These are phyloP conservation scores for Eurytoma californica DNA, from an alignment of 2,888 invertebrate genomes.

Conservation along the genomic window DNA sequence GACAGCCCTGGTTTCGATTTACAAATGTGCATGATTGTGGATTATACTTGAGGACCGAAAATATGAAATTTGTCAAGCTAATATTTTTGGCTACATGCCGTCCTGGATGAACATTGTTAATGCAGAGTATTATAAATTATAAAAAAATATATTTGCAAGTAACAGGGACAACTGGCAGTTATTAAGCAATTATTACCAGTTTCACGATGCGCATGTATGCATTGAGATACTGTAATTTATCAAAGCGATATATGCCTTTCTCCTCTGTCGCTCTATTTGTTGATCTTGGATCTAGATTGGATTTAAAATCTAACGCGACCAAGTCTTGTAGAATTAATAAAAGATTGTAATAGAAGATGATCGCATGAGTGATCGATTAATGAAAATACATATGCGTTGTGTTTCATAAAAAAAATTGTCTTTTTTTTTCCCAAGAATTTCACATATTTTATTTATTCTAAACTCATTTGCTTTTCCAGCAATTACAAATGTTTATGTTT, in stretches of 20 bases:
- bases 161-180: conserved; percentile 54
- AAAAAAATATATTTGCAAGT: conserved; percentile 58
- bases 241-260: conserved; percentile 57
- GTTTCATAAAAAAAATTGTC: conserved; percentile 56
- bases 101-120: conserved; percentile 57
- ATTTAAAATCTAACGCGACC: conserved; percentile 53
- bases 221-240: conserved; percentile 55
- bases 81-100: conserved; percentile 59
- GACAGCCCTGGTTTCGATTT: conserved; percentile 54
- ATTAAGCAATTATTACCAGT: conserved; percentile 55
- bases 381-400: conserved; percentile 58
- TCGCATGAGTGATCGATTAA: conserved; percentile 51
- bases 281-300: conserved; percentile 54
- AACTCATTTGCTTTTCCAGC: not conserved
- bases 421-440: conserved; percentile 39
- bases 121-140: conserved; percentile 59
- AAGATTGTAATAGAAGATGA: conserved; percentile 57
- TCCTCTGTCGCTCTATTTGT: conserved; percentile 58
- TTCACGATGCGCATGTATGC: conserved; percentile 51
- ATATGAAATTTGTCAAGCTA: conserved; percentile 54
- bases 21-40: conserved; percentile 48
- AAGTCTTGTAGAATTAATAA: conserved; percentile 57
- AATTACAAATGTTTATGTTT: conserved; percentile 37
- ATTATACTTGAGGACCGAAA: conserved; percentile 56
- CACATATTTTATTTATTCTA: conserved; percentile 13